Percentiles rank a stretch among this genome's conserved stretches.
These are phyloP conservation scores for Seriola quinqueradiata DNA, from an alignment of 2,113 vertebrate genomes.

Conservation along the genomic window DNA sequence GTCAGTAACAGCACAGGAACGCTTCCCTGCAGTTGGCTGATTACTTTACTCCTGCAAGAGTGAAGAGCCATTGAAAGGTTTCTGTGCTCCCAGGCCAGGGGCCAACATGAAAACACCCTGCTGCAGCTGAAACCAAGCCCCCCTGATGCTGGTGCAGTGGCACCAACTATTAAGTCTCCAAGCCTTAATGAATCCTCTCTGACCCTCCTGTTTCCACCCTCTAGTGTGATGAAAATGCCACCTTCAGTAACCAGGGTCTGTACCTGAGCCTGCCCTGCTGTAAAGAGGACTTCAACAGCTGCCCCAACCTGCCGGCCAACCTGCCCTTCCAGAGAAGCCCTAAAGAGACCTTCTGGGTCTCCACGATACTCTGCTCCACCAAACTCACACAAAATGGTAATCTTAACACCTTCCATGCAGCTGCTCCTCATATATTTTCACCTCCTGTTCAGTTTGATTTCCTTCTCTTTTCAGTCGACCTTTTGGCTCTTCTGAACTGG, in stretches of 20 bases:
- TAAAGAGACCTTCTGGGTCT: constrained; percentile 96
- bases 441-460: background rate
- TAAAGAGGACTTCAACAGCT: constrained; percentile 95
- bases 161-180: background rate
- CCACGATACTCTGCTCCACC: constrained; percentile 95
- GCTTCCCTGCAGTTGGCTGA: background rate
- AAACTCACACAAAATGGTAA: constrained; percentile 97
- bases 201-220: background rate
- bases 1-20: background rate
- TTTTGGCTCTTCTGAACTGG: constrained; percentile 96
- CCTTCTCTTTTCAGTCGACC: constrained; percentile 86
- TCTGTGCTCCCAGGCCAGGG: background rate
- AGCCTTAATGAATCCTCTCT: background rate
- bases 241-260: constrained; percentile 95
- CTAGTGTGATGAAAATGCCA: constrained; percentile 96
- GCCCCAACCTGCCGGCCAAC: constrained; percentile 92
- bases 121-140: background rate
- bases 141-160: background rate
- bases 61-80: background rate
- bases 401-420: too few relatives aligned
- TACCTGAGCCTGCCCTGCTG: constrained; percentile 97
- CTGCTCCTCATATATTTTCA: background rate
- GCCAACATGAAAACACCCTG: background rate
- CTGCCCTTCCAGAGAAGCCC: constrained; percentile 96
- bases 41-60: background rate